Conservation (phyloP, 1,140 invertebrate species). For the Nasonia longicornis region DNA sequence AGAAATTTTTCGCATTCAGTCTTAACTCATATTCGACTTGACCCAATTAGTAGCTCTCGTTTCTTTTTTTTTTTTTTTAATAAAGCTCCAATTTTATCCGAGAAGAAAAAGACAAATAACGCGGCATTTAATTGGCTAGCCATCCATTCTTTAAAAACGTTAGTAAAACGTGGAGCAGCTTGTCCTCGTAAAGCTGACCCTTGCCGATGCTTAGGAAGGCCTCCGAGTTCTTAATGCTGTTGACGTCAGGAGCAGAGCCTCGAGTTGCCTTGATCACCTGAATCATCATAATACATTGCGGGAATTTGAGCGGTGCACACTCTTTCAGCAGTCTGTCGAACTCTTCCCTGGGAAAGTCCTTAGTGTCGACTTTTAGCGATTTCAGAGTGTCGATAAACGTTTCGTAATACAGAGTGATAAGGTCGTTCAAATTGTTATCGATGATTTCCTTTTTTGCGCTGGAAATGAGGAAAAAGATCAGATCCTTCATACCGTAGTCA, state of each 20-base stretch:
- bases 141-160: constrained; percentile 59
- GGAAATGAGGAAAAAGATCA: constrained; percentile 75
- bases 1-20: neutral
- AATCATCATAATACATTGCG: constrained; percentile 65
- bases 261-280: constrained; percentile 65
- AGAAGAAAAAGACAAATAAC: neutral
- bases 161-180: constrained; percentile 57
- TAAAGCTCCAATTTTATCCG: neutral
- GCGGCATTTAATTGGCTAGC: constrained; percentile 49
- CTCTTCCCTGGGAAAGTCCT: constrained; percentile 53
- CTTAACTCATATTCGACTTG: neutral
- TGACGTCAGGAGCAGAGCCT: constrained; percentile 54
- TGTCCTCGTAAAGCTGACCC: constrained; percentile 58
- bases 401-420: constrained; percentile 71
- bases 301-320: constrained; percentile 58
- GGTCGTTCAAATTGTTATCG: constrained; percentile 68
- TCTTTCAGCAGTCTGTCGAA: constrained; percentile 57
- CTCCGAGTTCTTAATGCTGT: constrained; percentile 53
- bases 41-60: neutral
- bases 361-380: constrained; percentile 53
- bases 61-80: neutral
- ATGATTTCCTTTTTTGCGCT: constrained; percentile 69
- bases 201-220: constrained; percentile 55
- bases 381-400: constrained; percentile 66
- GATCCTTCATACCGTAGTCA: constrained; percentile 71